These are phyloP conservation scores for Drosophila diplacantha DNA, from an alignment of 2,888 invertebrate genomes.

Conservation along the genomic window DNA sequence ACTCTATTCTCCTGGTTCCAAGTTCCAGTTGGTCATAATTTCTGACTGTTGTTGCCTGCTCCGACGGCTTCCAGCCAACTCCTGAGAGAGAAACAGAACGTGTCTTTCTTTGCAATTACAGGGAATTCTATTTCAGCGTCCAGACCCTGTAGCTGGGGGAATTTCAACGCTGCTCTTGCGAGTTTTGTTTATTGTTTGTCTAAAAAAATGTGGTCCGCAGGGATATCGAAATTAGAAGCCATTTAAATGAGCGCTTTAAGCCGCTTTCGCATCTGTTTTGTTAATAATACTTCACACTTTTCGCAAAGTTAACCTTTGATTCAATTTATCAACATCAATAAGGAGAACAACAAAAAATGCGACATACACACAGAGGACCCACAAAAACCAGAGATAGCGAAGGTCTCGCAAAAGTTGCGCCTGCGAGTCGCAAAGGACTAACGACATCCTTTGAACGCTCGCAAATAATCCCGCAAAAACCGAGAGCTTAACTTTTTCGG, in stretches of 20 bases:
- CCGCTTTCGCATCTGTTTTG: constrained; percentile 11
- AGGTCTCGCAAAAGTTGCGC: constrained; percentile 51
- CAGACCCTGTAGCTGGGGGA: constrained; percentile 10
- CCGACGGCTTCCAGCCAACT: constrained; percentile 32
- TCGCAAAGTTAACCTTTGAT: constrained; percentile 58
- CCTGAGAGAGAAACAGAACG: constrained; percentile 20
- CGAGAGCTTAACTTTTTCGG: constrained; percentile 64
- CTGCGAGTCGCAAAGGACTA: constrained; percentile 45
- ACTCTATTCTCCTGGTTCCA: constrained; percentile 15
- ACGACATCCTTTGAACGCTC: constrained; percentile 63
- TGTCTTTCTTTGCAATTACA: constrained; percentile 48
- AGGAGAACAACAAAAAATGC: constrained; percentile 20
- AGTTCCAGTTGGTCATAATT: constrained; percentile 43
- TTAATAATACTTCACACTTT: constrained; percentile 51
- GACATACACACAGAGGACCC: constrained; percentile 26
- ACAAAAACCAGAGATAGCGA: constrained; percentile 21
- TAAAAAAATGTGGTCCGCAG: constrained; percentile 20
- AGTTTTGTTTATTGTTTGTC: constrained; percentile 26
- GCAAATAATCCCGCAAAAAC: constrained; percentile 67
- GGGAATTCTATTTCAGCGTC: constrained; percentile 35
- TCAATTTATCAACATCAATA: constrained; percentile 61
- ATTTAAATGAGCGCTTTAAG: constrained; percentile 32
- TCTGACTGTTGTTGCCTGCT: constrained; percentile 36
- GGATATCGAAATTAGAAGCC: constrained; percentile 28
- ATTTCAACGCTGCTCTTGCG: constrained; percentile 6